phyloP scores from a whole-genome alignment of 1,140 invertebrate species.

The Leptonema lineaticorne region DNA sequence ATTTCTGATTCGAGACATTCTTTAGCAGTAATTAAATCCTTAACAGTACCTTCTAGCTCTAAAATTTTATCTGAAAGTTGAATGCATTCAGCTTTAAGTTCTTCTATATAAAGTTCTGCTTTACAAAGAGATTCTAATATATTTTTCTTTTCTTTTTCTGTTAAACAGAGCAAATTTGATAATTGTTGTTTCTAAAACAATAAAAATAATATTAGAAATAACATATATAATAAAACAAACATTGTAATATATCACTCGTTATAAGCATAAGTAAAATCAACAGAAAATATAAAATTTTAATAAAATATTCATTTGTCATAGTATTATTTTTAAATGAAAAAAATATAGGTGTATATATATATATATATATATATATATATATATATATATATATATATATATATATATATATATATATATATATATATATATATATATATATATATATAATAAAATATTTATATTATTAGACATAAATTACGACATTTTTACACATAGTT shows the following conservation, averaged over 20 bases:
- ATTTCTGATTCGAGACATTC: not conserved
- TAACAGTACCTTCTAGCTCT: not conserved
- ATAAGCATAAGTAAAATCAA: not conserved
- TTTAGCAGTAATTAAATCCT: not conserved
- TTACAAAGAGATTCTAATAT: not conserved
- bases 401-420: no score
- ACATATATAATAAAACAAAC: not conserved
- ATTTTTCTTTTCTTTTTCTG: not conserved
- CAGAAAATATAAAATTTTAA: not conserved
- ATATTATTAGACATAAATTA: no score
- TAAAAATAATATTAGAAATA: no score
- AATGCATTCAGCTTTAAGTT: not conserved
- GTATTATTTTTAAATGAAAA: no score
- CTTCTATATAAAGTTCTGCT: not conserved
- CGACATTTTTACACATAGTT: not conserved
- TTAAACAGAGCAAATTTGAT: not conserved
- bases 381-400: no score
- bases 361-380: no score
- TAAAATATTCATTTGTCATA: not conserved
- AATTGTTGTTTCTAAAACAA: not conserved
- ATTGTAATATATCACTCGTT: not conserved
- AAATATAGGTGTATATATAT: no score
- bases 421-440: no score
- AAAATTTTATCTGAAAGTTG: not conserved
- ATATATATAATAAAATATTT: no score